Evolutionary conservation across 1,140 invertebrate species (phyloP), one percentile per base, ranked within the genome.

Genomic region (Dolichoris vasculosae): DNA sequence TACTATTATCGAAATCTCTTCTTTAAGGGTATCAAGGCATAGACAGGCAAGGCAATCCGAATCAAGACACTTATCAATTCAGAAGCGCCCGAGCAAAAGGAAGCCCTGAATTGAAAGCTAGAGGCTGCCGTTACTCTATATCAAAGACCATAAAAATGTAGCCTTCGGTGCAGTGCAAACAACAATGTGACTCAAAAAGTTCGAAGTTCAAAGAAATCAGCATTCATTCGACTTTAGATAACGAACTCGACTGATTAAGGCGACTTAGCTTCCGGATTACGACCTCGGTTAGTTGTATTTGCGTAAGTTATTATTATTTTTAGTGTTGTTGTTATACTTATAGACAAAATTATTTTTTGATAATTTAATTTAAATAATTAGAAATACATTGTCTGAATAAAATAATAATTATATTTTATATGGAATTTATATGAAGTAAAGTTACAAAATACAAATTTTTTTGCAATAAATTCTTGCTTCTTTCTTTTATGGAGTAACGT

Each of bases 241-340:
- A 80, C 83, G 9, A 55, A 0, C 20, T 4, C 35, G 51, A 63
- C 55, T 63, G 32, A n/a, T 13, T 2, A 26, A 32, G 26, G 38
- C 32, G 30, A 26, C 32, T 38, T 13, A 13, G 46, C 23, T 20
- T 23, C 48, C 23, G 26, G 2, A 81, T 83, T 40, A 93, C 86
- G 26, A 92, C 87, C 87, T 94, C 86, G 23, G 90, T 89, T 38
- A 88, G 82, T 94, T 94, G 86, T 93, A 94, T 73, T 92, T 93
- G 17, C 91, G 88, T 55, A 94, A 63, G 43, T 93, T n/a, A n/a
- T n/a, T n/a, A n/a, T n/a, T n/a, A n/a, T n/a, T n/a, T n/a, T n/a
- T n/a, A n/a, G n/a, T n/a, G n/a, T n/a, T n/a, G n/a, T n/a, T n/a
- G n/a, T n/a, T n/a, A n/a, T n/a, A n/a, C n/a, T n/a, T n/a, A n/a